A percentile compares a stretch with the other conserved stretches of the same genome.
phyloP scores from a whole-genome alignment of 2,113 vertebrate species.

The Oreochromis spilurus region DNA sequence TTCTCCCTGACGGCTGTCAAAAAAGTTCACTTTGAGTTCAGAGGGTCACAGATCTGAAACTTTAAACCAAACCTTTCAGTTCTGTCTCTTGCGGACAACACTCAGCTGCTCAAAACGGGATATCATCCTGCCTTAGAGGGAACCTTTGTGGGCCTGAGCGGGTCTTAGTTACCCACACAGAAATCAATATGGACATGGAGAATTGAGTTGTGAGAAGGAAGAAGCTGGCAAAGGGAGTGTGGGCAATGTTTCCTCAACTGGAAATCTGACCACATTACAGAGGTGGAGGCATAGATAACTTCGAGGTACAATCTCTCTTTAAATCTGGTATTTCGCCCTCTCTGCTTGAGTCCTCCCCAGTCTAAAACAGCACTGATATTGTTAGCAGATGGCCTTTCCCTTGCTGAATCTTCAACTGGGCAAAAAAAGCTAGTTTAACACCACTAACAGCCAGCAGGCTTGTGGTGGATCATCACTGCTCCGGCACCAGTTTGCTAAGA shows the following conservation, averaged over 20 bases:
- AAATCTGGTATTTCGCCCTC: background rate
- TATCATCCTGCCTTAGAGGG: background rate
- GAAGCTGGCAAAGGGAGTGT: constrained; percentile 15
- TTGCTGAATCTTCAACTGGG: background rate
- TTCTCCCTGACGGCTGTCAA: background rate
- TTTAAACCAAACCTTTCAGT: background rate
- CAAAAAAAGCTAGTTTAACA: background rate
- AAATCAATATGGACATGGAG: constrained; percentile 45
- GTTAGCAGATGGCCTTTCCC: background rate
- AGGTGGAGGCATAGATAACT: constrained; percentile 5
- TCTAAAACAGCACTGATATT: background rate
- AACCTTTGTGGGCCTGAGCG: background rate
- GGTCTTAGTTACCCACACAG: constrained; percentile 36
- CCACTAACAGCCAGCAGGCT: background rate
- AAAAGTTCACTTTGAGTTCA: background rate
- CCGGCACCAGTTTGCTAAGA: background rate
- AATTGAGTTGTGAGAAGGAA: background rate
- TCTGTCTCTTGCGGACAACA: background rate
- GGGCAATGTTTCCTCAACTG: constrained; percentile 20
- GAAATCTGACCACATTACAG: background rate
- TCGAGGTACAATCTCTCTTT: background rate
- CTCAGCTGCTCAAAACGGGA: background rate
- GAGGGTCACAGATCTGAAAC: background rate
- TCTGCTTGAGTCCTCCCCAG: background rate
- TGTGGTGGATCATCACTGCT: background rate